Conservation (phyloP, 2,797 vertebrate genomes). For the Xiphorhynchus erythropygius region DNA sequence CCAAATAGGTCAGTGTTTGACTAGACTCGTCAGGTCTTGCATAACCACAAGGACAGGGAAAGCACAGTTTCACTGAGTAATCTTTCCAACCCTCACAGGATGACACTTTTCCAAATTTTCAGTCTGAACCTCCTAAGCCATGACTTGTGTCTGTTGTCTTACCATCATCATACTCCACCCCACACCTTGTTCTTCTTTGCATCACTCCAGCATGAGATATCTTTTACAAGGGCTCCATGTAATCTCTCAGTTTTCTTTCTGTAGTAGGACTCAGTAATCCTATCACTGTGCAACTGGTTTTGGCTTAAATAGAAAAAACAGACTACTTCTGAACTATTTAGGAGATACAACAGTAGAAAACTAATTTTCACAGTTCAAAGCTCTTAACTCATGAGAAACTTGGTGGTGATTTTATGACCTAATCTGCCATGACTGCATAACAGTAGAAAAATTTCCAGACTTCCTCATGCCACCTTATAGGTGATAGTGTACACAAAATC, state of each 20-base stretch:
- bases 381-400: background rate
- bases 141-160: background rate
- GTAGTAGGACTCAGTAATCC: background rate
- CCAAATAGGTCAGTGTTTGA: background rate
- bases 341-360: background rate
- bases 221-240: background rate
- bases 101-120: background rate
- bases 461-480: background rate
- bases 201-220: background rate
- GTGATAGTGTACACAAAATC: background rate
- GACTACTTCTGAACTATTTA: background rate
- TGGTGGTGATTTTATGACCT: background rate
- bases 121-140: background rate
- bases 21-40: background rate
- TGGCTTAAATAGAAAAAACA: background rate
- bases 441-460: background rate
- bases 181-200: background rate
- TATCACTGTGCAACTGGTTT: background rate
- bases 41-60: accelerated
- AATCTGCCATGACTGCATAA: background rate
- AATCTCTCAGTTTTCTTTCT: background rate
- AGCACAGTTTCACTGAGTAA: background rate
- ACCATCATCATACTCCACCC: background rate
- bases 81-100: background rate
- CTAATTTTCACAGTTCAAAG: background rate